Conservation (phyloP, 2,888 invertebrate genomes). For the Cyaniris semiargus region DNA sequence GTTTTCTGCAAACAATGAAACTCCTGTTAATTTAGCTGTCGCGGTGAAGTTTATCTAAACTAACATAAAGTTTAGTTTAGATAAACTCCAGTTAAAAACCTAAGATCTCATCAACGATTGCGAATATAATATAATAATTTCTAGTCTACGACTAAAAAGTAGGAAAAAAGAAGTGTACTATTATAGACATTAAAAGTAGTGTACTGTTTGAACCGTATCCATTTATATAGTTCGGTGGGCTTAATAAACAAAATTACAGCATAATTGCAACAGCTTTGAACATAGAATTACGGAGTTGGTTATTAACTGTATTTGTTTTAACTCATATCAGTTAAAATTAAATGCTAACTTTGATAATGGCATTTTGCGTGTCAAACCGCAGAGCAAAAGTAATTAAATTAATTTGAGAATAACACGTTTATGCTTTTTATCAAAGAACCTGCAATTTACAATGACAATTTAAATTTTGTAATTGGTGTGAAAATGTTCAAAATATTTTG, state of each 20-base stretch:
- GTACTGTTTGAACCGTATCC: slow-evolving; percentile 58
- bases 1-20: no score
- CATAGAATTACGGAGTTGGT: slow-evolving; percentile 55
- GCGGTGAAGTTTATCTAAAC: no score
- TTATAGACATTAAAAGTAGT: neutral
- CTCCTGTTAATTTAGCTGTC: no score
- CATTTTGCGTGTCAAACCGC: slow-evolving; percentile 39
- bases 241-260: slow-evolving; percentile 54
- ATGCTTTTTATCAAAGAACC: slow-evolving; percentile 24
- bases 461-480: neutral
- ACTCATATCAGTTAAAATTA: slow-evolving; percentile 45
- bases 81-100: no score
- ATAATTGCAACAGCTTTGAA: slow-evolving; percentile 52
- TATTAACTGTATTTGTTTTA: slow-evolving; percentile 48
- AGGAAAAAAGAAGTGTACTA: neutral
- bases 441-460: slow-evolving; percentile 1
- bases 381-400: slow-evolving; percentile 35
- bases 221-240: slow-evolving; percentile 54
- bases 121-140: no score
- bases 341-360: slow-evolving; percentile 44
- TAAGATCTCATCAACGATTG: no score
- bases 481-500: neutral
- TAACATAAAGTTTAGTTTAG: no score
- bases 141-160: no score
- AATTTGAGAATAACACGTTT: slow-evolving; percentile 16